These are phyloP conservation scores for Drosophila saltans DNA, from an alignment of 1,140 invertebrate genomes.

Conservation along the genomic window DNA sequence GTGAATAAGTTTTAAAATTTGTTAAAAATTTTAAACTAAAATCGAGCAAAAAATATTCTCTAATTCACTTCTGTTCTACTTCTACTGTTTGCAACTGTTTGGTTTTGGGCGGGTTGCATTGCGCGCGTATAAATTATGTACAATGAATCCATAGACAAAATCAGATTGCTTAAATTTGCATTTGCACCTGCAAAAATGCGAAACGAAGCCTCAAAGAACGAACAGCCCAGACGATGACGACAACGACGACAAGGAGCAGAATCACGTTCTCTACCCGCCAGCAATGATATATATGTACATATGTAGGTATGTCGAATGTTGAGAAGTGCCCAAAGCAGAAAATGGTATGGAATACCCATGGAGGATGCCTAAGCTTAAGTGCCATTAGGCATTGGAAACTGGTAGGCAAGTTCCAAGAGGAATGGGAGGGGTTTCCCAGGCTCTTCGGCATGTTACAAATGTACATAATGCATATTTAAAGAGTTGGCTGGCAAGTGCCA, in stretches of 20 bases:
- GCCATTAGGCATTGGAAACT: conserved; percentile 71
- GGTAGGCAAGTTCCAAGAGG: conserved; percentile 13
- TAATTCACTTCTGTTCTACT: background rate
- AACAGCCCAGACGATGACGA: conserved; percentile 48
- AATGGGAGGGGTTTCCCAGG: background rate
- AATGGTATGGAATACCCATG: conserved; percentile 12
- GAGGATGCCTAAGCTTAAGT: conserved; percentile 75
- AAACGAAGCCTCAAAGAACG: conserved; percentile 33
- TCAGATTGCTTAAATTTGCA: conserved; percentile 70
- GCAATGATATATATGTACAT: conserved; percentile 36
- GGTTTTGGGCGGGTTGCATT: conserved; percentile 46
- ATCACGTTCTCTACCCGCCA: conserved; percentile 53
- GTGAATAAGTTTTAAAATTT: too few species aligned
- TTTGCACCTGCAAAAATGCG: conserved; percentile 71
- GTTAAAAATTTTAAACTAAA: too few species aligned
- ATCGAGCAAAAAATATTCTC: background rate
- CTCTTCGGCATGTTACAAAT: conserved; percentile 56
- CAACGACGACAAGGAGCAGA: conserved; percentile 48
- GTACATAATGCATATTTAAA: conserved; percentile 79
- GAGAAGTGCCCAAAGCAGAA: background rate
- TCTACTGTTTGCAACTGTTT: conserved; percentile 36
- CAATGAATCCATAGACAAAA: conserved; percentile 60
- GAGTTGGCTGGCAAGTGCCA: conserved; percentile 76
- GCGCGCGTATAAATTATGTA: conserved; percentile 72
- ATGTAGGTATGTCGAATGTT: background rate